phyloP scores from a whole-genome alignment of 2,888 invertebrate species.

The Minunthozetes semirufus region DNA sequence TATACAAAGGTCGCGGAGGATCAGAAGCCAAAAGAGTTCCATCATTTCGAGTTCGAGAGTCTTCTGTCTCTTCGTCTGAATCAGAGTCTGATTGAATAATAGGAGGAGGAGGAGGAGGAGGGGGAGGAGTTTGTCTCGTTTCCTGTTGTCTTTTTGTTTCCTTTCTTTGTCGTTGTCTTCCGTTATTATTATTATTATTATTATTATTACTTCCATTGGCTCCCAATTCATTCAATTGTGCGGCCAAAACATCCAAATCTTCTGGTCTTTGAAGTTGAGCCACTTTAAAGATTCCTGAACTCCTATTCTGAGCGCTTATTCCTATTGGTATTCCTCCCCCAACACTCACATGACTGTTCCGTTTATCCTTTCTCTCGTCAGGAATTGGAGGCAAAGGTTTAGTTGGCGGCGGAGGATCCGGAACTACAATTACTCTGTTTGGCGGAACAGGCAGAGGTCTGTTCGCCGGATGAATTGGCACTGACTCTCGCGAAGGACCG shows the following conservation, averaged over 20 bases:
- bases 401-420: slow-evolving; percentile 69
- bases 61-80: slow-evolving; percentile 45
- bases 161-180: background rate
- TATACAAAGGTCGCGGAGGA: slow-evolving; percentile 84
- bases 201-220: slow-evolving; percentile 51
- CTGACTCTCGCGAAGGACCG: too few relatives aligned
- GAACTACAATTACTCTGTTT: slow-evolving; percentile 58
- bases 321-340: too few relatives aligned
- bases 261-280: slow-evolving; percentile 70
- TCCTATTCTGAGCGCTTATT: too few relatives aligned
- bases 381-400: slow-evolving; percentile 63
- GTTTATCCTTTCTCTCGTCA: slow-evolving; percentile 45
- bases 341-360: too few relatives aligned
- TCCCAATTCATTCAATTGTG: slow-evolving; percentile 89
- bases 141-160: background rate
- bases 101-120: too few relatives aligned
- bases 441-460: slow-evolving; percentile 40
- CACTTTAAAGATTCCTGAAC: slow-evolving; percentile 73
- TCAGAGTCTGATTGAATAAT: slow-evolving; percentile 45
- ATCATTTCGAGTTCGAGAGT: slow-evolving; percentile 69
- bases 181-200: slow-evolving; percentile 21
- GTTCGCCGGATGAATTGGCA: slow-evolving; percentile 40
- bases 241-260: slow-evolving; percentile 93
- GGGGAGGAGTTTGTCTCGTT: slow-evolving; percentile 55
- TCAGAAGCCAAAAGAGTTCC: slow-evolving; percentile 92